phyloP scores from a whole-genome alignment of 2,113 vertebrate genomes.

The Piaya cayana region DNA sequence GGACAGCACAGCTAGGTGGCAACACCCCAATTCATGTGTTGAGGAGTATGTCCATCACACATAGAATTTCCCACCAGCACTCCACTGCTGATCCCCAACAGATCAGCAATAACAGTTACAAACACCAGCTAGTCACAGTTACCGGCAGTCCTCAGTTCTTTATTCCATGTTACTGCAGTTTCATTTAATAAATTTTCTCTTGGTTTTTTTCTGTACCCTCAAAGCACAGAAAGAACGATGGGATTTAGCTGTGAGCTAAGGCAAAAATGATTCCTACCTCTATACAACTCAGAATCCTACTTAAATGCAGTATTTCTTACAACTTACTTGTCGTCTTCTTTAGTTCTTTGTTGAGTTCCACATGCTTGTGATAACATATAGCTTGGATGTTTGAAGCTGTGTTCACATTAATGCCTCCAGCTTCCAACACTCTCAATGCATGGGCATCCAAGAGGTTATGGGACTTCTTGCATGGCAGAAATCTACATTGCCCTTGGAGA shows the following conservation, averaged over 20 bases:
- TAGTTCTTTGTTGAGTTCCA: background rate
- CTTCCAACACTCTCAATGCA: conserved; percentile 17
- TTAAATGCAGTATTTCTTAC: background rate
- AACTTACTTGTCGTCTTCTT: conserved; percentile 45
- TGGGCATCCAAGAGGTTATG: conserved; percentile 60
- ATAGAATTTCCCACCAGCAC: background rate
- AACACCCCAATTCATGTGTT: background rate
- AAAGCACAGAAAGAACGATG: background rate
- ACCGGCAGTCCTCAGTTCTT: background rate
- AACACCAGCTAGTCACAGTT: background rate
- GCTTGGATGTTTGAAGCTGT: conserved; percentile 68
- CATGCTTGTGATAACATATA: conserved; percentile 56
- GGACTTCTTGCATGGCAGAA: conserved; percentile 59
- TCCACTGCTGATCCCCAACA: background rate
- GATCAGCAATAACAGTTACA: background rate
- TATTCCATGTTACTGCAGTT: rapidly evolving
- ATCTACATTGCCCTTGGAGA: conserved; percentile 69
- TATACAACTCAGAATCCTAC: background rate
- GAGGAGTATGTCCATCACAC: background rate
- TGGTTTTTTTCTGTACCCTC: background rate
- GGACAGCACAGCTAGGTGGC: background rate
- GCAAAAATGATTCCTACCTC: background rate
- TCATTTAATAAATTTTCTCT: background rate
- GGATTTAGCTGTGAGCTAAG: background rate
- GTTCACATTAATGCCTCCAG: conserved; percentile 21